These are phyloP conservation scores for Pherbina coryleti DNA, from an alignment of 2,888 invertebrate genomes.

Conservation along the genomic window DNA sequence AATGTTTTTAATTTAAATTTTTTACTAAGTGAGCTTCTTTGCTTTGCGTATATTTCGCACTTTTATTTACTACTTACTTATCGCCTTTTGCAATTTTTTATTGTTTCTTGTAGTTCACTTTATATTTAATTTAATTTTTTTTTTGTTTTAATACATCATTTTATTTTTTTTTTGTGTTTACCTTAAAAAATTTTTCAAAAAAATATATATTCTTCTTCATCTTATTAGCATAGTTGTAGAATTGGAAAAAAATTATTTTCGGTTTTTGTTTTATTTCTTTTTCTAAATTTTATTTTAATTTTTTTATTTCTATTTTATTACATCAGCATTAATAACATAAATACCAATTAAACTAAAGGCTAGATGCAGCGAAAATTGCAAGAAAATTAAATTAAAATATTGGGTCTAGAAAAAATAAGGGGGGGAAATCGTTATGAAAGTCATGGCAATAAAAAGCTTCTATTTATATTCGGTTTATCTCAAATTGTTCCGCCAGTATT, in stretches of 20 bases:
- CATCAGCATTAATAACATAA: no score
- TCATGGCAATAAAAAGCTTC: no score
- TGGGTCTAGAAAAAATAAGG: no score
- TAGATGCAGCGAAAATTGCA: no score
- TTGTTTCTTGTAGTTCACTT: slow-evolving; percentile 23
- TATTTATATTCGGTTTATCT: no score
- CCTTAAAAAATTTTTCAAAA: slow-evolving; percentile 65
- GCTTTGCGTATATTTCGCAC: slow-evolving; percentile 16
- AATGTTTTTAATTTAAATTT: slow-evolving; percentile 35
- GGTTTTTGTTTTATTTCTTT: slow-evolving; percentile 30
- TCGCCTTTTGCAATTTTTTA: slow-evolving; percentile 1
- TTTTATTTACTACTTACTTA: slow-evolving; percentile 28
- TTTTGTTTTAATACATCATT: slow-evolving; percentile 47
- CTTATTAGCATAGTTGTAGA: slow-evolving; percentile 61
- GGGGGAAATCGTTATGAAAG: no score
- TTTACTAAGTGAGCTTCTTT: slow-evolving; percentile 40
- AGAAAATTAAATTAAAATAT: no score
- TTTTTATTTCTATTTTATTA: no score
- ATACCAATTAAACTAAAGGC: no score
- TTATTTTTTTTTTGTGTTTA: slow-evolving; percentile 40
- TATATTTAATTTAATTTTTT: slow-evolving; percentile 49
- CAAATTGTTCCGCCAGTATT: no score
- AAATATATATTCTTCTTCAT: slow-evolving; percentile 61
- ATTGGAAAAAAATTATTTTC: slow-evolving; percentile 58
- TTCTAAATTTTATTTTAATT: no score